Percentiles rank a stretch among this genome's conserved stretches.
phyloP scores from a whole-genome alignment of 37 sponge, comb jelly and placozoan species.

The Cliona cf. orientalis region DNA sequence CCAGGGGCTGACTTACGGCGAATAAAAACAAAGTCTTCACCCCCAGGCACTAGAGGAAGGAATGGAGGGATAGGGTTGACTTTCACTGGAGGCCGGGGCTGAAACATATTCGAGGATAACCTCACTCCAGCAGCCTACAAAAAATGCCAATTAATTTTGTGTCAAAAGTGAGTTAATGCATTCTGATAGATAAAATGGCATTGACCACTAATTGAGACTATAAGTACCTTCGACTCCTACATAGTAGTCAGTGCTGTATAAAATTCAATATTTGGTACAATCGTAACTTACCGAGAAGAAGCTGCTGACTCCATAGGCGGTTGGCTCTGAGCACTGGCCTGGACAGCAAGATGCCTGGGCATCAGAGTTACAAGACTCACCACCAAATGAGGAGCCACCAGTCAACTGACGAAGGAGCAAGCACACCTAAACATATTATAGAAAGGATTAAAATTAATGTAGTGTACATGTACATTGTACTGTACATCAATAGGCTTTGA shows the following conservation, averaged over 20 bases:
- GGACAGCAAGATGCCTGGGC: constrained; percentile 38
- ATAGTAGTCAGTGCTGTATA: no score
- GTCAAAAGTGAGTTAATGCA: no score
- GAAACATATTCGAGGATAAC: constrained; percentile 52
- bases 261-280: background rate
- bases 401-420: constrained; percentile 21
- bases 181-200: no score
- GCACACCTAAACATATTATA: constrained; percentile 27
- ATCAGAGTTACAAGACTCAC: constrained; percentile 3
- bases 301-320: constrained; percentile 9
- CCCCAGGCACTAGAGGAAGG: no score
- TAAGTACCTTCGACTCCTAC: no score
- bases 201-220: no score
- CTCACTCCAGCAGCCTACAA: constrained; percentile 52
- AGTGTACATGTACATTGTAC: no score
- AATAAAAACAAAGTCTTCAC: no score
- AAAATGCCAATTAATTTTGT: no score
- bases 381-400: constrained; percentile 12
- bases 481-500: no score
- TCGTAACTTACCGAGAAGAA: constrained; percentile 37
- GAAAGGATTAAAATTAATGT: background rate
- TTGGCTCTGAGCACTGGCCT: constrained; percentile 39
- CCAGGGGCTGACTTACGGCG: no score
- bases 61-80: no score
- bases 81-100: constrained; percentile 44